Percentiles rank a stretch among this genome's conserved stretches.
These are phyloP conservation scores for Orthosia cruda DNA, from an alignment of 2,888 invertebrate species.

Conservation along the genomic window DNA sequence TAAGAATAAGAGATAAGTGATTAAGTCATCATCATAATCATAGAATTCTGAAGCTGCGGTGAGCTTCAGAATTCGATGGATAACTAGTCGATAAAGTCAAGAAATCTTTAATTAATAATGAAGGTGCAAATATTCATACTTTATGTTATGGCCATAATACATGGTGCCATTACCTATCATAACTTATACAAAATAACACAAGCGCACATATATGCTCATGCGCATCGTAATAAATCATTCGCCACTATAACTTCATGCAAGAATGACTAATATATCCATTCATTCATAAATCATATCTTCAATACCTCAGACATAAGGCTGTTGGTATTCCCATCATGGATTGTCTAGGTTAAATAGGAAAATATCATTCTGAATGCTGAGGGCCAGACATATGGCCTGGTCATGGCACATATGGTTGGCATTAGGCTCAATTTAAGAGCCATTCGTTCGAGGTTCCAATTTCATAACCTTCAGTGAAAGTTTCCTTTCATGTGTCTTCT, in stretches of 20 bases:
- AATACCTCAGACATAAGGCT: slow-evolving; percentile 20
- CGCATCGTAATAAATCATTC: slow-evolving; percentile 26
- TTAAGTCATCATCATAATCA: not conserved
- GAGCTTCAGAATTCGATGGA: not conserved
- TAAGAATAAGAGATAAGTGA: not conserved
- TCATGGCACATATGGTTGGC: too few species aligned
- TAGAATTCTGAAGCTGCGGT: too few species aligned
- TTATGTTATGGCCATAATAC: not conserved
- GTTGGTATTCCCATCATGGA: slow-evolving; percentile 31
- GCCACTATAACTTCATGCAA: slow-evolving; percentile 31
- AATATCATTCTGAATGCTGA: not conserved
- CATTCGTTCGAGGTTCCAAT: too few species aligned
- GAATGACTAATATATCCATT: slow-evolving; percentile 40
- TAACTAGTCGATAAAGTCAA: too few species aligned
- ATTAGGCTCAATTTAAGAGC: too few species aligned
- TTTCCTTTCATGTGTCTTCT: not conserved
- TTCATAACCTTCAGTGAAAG: not conserved
- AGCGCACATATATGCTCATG: slow-evolving; percentile 28
- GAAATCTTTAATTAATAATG: too few species aligned
- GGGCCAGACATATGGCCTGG: not conserved
- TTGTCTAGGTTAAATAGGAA: not conserved
- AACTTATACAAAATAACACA: slow-evolving; percentile 31
- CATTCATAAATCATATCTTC: slow-evolving; percentile 52
- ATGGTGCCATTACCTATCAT: slow-evolving; percentile 31
- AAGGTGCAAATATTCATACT: not conserved